Evolutionary conservation across 1,140 invertebrate genomes (phyloP).

Genomic region (Procambarus virginalis): DNA sequence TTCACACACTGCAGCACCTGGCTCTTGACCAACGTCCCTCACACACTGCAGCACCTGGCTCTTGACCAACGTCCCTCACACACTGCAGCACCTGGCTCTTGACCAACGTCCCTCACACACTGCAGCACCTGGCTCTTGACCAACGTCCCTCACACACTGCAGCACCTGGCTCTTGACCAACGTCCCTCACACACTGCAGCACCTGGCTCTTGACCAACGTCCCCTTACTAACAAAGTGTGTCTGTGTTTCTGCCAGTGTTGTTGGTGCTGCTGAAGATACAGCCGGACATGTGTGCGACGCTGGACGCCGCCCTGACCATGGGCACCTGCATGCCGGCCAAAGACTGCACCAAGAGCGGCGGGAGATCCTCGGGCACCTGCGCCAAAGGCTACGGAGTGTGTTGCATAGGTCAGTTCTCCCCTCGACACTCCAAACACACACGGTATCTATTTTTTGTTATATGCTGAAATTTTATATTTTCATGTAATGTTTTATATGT

Average conservation of each 20-base stretch:
- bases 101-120: too few relatives aligned
- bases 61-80: background rate
- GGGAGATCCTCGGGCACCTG: conserved; percentile 83
- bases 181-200: too few relatives aligned
- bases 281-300: conserved; percentile 33
- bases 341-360: conserved; percentile 82
- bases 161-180: background rate
- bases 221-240: background rate
- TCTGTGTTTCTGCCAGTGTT: conserved; percentile 30
- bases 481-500: too few relatives aligned
- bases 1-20: too few relatives aligned
- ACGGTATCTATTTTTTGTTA: too few relatives aligned
- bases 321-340: conserved; percentile 84
- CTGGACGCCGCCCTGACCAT: conserved; percentile 42
- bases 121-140: background rate
- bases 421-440: too few relatives aligned
- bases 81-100: too few relatives aligned
- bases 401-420: conserved; percentile 84
- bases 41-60: background rate
- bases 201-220: too few relatives aligned
- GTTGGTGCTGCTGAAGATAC: conserved; percentile 52
- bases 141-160: background rate
- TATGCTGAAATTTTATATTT: too few relatives aligned
- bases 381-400: conserved; percentile 81
- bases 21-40: too few relatives aligned